These are phyloP conservation scores for Glomeris maerens DNA, from an alignment of 1,140 invertebrate species.

Conservation along the genomic window DNA sequence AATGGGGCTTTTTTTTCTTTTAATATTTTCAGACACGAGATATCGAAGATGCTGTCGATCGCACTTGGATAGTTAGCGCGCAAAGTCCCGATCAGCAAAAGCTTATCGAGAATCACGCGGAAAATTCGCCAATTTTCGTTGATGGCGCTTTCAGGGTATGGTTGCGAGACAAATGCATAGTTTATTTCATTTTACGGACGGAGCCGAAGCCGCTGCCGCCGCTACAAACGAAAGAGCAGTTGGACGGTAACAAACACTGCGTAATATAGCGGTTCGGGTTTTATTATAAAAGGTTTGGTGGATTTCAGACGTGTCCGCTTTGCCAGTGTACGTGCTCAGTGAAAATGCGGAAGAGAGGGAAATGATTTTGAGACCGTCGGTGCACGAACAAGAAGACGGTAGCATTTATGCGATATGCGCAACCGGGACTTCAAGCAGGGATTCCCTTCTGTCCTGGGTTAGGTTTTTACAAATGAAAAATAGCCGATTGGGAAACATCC, in stretches of 20 bases:
- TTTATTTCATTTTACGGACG: slow-evolving; percentile 72
- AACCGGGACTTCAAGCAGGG: slow-evolving; percentile 67
- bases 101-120: slow-evolving; percentile 52
- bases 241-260: slow-evolving; percentile 45
- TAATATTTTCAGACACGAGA: not conserved
- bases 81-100: slow-evolving; percentile 63
- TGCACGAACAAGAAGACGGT: slow-evolving; percentile 91
- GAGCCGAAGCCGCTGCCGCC: slow-evolving; percentile 35
- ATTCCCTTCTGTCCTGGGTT: slow-evolving; percentile 86
- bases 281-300: not conserved
- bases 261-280: slow-evolving; percentile 1
- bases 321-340: slow-evolving; percentile 23
- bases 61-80: slow-evolving; percentile 87
- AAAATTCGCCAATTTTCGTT: slow-evolving; percentile 58
- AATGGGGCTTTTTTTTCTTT: slow-evolving; percentile 11
- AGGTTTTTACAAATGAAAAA: slow-evolving; percentile 65
- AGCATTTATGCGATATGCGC: slow-evolving; percentile 71
- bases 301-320: slow-evolving; percentile 28
- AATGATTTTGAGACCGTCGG: slow-evolving; percentile 33
- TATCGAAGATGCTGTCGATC: slow-evolving; percentile 58
- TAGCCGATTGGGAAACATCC: slow-evolving; percentile 51
- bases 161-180: slow-evolving; percentile 52
- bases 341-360: slow-evolving; percentile 21
- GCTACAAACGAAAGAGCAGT: slow-evolving; percentile 32
- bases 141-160: slow-evolving; percentile 77